Conservation (phyloP, 2,888 invertebrate genomes). For the Tetramorium bicarinatum region DNA sequence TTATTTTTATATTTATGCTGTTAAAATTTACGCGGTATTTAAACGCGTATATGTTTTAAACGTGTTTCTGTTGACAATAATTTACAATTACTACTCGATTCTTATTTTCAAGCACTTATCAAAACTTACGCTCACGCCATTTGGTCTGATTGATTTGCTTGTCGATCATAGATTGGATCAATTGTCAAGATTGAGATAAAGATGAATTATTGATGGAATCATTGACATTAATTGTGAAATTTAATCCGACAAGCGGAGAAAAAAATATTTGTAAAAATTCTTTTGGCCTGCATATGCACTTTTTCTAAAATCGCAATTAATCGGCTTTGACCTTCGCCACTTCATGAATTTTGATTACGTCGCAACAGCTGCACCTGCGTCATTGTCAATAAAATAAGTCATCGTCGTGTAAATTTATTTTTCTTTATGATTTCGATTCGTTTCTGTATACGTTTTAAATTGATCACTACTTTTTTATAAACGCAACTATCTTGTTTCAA, state of each 20-base stretch:
- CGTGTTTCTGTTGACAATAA: not conserved
- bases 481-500: not conserved
- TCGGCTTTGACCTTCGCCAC: constrained; percentile 9
- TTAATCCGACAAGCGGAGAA: not conserved
- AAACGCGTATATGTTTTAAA: not conserved
- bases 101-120: constrained; percentile 14
- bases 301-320: not conserved
- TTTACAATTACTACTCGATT: constrained; percentile 1
- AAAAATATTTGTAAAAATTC: constrained; percentile 30
- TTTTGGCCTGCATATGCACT: not conserved
- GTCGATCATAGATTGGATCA: not conserved
- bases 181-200: constrained; percentile 35
- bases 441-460: not conserved
- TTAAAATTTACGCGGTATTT: not conserved
- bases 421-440: not conserved
- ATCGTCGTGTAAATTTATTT: not conserved
- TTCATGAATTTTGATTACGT: not conserved
- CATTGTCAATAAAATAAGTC: constrained; percentile 9
- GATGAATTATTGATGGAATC: not conserved
- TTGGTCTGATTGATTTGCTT: constrained; percentile 22
- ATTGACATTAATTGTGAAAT: constrained; percentile 28
- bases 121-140: constrained; percentile 8
- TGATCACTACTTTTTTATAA: not conserved
- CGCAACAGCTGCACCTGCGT: not conserved
- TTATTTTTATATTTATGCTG: not conserved